Evolutionary conservation across 2,797 vertebrate genomes (phyloP).

Genomic region (Meda fulgida): DNA sequence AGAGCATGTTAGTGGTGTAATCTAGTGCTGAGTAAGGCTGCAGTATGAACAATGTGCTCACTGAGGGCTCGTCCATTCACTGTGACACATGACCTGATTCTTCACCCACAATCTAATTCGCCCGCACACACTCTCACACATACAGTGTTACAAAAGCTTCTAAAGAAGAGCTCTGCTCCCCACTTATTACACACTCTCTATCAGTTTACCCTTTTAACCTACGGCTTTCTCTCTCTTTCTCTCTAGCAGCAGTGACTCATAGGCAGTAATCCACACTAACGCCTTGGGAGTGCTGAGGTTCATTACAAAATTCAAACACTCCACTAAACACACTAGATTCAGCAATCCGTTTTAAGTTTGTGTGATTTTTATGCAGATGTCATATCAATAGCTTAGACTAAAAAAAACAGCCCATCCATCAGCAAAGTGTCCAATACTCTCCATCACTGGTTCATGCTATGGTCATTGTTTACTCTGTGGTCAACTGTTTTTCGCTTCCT

Average conservation of each 20-base stretch:
- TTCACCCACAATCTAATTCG: conserved; percentile 18
- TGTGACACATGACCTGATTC: conserved; percentile 37
- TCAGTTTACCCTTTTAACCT: conserved; percentile 53
- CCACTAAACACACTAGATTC: conserved; percentile 32
- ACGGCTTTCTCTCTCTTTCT: conserved; percentile 14
- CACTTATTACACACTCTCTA: conserved; percentile 44
- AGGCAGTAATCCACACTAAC: conserved; percentile 37
- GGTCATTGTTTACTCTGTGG: background rate
- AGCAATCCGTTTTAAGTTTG: conserved; percentile 7
- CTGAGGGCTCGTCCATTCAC: conserved; percentile 11
- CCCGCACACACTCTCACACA: conserved; percentile 1
- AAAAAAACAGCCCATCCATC: background rate
- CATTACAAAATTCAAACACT: conserved; percentile 38
- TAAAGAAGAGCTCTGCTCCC: conserved; percentile 30
- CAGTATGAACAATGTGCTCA: conserved; percentile 35
- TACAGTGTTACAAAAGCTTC: conserved; percentile 32
- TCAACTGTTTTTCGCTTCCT: background rate
- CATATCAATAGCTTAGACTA: conserved; percentile 2
- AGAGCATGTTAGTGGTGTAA: background rate
- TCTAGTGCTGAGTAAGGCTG: conserved; percentile 24
- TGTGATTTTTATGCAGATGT: conserved; percentile 34
- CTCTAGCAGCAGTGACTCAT: conserved; percentile 19
- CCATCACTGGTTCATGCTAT: background rate
- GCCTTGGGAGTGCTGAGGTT: conserved; percentile 32
- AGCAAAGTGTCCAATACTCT: background rate